Base-by-base conservation (phyloP, 2,888 invertebrate species). In the Lasioglossum malachurum region DNA sequence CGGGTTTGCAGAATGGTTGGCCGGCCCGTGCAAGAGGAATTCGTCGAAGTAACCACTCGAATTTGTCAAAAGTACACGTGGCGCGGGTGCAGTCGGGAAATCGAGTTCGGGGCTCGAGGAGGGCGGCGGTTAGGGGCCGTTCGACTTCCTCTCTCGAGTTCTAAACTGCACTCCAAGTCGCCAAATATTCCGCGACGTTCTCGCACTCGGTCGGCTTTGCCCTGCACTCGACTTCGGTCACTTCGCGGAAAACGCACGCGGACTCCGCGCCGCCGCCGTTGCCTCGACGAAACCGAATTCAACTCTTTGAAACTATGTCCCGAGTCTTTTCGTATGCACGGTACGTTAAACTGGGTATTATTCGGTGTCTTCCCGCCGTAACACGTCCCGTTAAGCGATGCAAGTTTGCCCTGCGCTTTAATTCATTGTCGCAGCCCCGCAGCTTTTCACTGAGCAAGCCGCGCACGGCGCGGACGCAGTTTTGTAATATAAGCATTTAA, bases 171-270 rank as follows among this genome's bases (percentile, higher is more conserved):
- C 90, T 86, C 82, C 44, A 87, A 87, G 88, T 89, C 80, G 74
- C 85, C 90, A 89, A 90, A 90, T 89, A 90, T 88, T 85, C 87
- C 84, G 80, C 83, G 82, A 78, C 83, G 82, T 83, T 84, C 90
- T 83, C 84, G 88, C 88, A 88, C 82, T 87, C 83, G 78, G 80
- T 82, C 75, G 76, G 76, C 88, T 89, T 89, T 89, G 87, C 91
- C 84, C 80, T 82, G 87, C 88, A 83, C 89, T 86, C 88, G 86
- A 87, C 89, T 85, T 83, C 72, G 84, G 88, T 84, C 88, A 89
- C 89, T 88, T 83, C 81, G 87, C 82, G 85, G 85, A 73, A 88
- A 79, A 76, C 85, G 88, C 86, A 77, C 82, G 87, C 82, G 84
- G 87, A 87, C 82, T 82, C 77, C 83, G 64, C 57, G 78, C 73